Base-by-base conservation (phyloP, 2,797 vertebrate species). In the Rhincodon typus region DNA sequence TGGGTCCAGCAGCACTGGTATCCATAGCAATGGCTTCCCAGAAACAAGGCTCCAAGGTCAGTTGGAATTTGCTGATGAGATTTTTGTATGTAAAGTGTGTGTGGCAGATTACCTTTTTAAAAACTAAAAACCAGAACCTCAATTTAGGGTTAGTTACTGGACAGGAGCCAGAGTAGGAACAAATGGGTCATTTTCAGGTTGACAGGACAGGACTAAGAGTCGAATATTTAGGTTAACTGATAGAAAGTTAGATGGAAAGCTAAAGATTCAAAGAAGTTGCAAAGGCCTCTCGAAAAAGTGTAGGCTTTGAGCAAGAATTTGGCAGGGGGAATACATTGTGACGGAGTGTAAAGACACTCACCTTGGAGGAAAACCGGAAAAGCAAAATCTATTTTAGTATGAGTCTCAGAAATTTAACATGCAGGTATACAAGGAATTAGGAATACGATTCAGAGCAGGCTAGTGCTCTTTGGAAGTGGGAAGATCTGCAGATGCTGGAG, bases 1-100 rank as follows among this genome's bases (percentile, higher is more conserved):
- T 98, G 38, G 98, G 98, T 90, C 97, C 98, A n/a, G 97, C 98
- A 87, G 97, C 97, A 95, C 97, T 98, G 3, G 94, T 98, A 62
- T 96, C 97, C 4, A 97, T 98, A 66, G 96, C 97, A 0, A 97
- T 97, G 96, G 98, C 98, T 13, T 98, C 97, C 95, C 97, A 97
- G 96, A 96, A 97, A 27, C 97, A 97, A 30, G 97, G 97, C 38
- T 98, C 98, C 42, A 98, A 98, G 96, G 98, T 97, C 77, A 87
- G 96, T 0, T 84, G 79, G n/a, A 21, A 84, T 84, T 42, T 42
- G 38, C 7, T 38, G 19, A 84, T 46, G 21, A 23, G 6, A 0
- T 84, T 82, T 82, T 84, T 46, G 38, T 6, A 8, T 74, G 38
- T 46, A 38, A 38, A 8, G 1, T 46, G 38, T 46, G 38, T 84